Base-by-base conservation (phyloP, 2,797 vertebrate species). In the Microcaecilia unicolor region DNA sequence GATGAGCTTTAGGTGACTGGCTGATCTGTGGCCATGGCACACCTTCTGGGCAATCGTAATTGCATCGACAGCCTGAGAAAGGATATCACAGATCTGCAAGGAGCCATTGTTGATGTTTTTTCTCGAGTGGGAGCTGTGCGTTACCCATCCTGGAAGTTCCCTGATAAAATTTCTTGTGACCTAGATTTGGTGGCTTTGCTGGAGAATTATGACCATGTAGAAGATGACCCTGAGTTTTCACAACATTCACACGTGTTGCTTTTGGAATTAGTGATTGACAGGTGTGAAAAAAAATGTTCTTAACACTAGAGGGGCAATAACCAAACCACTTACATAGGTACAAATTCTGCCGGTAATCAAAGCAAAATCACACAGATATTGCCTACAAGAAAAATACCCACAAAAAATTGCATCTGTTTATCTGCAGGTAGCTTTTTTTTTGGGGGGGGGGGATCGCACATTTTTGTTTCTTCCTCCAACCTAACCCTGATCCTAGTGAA, bases 131-230 rank as follows among this genome's bases (percentile, higher is more conserved):
- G 94, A 19, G 82, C 89, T 0, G 74, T 89, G 15, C 76, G 60
- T 8, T 78, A 65, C 32, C 74, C 85, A 6, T 96, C 93, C 13
- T 97, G 94, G 93, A 98, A 95, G 61, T 97, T 91, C 53, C 94
- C 93, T 0, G 86, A 97, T 56, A 88, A 85, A 21, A 37, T 78
- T 4, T 88, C 92, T 7, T 92, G 89, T 35, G 80, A 89, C 22
- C 59, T 98, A 54, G 91, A 97, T 33, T 66, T 98, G 52, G 66
- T 70, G 4, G 49, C 68, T 31, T 70, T 97, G 37, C 72, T 98
- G 46, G 85, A 88, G 18, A 78, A 76, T n/a, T 98, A 93, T 13
- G 82, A 91, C 58, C 88, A 85, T 15, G 49, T 78, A 23, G 81
- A 89, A 1, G 80, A 76, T 2, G 84, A 95, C 21, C 75, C 84